These are phyloP conservation scores for Drepana falcataria DNA, from an alignment of 2,888 invertebrate species.

Conservation along the genomic window DNA sequence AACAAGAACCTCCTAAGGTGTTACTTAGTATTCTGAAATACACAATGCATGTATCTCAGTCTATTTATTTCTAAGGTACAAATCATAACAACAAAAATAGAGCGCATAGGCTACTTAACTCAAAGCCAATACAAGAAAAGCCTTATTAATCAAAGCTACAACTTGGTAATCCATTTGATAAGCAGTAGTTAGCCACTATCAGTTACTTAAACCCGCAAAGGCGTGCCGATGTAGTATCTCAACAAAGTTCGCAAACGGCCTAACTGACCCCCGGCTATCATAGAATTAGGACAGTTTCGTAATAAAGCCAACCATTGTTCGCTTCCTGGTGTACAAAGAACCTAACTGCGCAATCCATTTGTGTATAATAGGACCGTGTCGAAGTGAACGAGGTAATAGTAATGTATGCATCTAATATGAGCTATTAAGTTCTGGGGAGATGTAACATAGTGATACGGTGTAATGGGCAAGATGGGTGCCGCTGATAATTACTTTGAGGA, in stretches of 20 bases:
- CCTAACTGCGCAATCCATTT: constrained; percentile 1
- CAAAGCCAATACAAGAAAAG: constrained; percentile 4
- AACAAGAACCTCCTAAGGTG: no score
- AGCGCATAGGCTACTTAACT: constrained; percentile 8
- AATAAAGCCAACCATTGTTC: constrained; percentile 10
- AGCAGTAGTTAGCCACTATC: constrained; percentile 20
- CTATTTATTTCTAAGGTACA: no score
- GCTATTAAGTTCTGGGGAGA: constrained; percentile 44
- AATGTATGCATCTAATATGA: constrained; percentile 35
- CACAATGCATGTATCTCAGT: no score
- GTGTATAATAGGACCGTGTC: constrained; percentile 5
- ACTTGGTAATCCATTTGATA: constrained; percentile 31
- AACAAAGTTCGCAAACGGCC: constrained; percentile 24
- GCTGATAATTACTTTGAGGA: constrained; percentile 43
- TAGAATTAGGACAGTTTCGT: constrained; percentile 22
- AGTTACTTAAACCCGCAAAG: constrained; percentile 16
- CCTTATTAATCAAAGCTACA: constrained; percentile 30
- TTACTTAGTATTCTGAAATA: no score
- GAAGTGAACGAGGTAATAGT: constrained; percentile 17
- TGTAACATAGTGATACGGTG: constrained; percentile 40
- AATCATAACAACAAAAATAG: no score
- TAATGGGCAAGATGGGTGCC: constrained; percentile 48
- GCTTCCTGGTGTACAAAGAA: not conserved
- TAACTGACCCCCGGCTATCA: constrained; percentile 23
- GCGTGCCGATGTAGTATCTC: constrained; percentile 15